phyloP scores from a whole-genome alignment of 2,113 vertebrate genomes.

The Protomyctophum bolini region DNA sequence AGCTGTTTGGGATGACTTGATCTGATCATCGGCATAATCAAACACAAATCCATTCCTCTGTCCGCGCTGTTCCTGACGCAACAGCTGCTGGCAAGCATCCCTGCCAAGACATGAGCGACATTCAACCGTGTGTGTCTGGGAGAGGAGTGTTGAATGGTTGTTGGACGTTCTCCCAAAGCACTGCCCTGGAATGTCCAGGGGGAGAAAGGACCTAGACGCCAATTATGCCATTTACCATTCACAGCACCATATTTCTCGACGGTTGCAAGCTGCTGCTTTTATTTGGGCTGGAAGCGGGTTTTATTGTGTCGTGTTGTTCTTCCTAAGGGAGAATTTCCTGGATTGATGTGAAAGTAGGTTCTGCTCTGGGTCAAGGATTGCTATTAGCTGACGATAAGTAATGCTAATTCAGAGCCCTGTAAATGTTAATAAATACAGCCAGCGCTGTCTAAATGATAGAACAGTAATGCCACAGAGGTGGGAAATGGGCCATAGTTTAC shows the following conservation, averaged over 20 bases:
- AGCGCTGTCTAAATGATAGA: neutral
- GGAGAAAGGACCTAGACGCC: neutral
- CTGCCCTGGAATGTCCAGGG: slow-evolving; percentile 38
- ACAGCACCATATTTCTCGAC: slow-evolving; percentile 11
- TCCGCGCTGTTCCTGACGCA: slow-evolving; percentile 13
- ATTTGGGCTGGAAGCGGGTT: neutral
- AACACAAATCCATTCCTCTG: slow-evolving; percentile 33
- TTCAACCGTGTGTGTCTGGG: slow-evolving; percentile 53
- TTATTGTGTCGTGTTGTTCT: neutral
- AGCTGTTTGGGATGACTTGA: slow-evolving; percentile 8
- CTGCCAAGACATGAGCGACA: slow-evolving; percentile 49
- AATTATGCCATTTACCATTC: slow-evolving; percentile 15
- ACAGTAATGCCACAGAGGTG: neutral
- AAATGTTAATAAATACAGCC: neutral
- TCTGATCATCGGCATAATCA: slow-evolving; percentile 40
- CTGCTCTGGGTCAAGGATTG: neutral
- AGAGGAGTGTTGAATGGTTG: slow-evolving; percentile 31
- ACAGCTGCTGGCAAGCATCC: slow-evolving; percentile 37
- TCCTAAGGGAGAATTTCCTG: neutral
- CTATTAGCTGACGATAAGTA: neutral
- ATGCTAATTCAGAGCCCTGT: neutral
- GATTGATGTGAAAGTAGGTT: neutral
- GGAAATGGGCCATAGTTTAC: neutral
- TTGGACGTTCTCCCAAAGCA: slow-evolving; percentile 48
- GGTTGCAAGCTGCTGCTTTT: neutral